A percentile compares a stretch with the other conserved stretches of the same genome.
Conservation (phyloP, 2,888 invertebrate genomes). For the Mesoligia furuncula region DNA sequence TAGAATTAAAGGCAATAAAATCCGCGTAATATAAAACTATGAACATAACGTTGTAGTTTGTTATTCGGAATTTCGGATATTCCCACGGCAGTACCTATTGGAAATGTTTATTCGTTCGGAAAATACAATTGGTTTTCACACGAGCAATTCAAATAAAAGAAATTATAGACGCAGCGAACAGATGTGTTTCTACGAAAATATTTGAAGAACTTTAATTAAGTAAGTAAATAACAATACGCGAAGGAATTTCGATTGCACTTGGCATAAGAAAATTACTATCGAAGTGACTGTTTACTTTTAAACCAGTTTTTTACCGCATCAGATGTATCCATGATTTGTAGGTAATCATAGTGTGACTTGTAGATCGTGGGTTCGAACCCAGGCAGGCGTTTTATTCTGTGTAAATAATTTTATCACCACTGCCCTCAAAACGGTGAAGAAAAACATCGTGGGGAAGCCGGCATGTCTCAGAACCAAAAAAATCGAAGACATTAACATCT, state of each 20-base stretch:
- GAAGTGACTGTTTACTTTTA: neutral
- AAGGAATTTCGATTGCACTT: conserved; percentile 20
- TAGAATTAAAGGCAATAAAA: conserved; percentile 18
- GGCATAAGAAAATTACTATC: conserved; percentile 3
- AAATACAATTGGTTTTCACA: conserved; percentile 21
- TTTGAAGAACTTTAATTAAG: conserved; percentile 19
- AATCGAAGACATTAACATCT: neutral
- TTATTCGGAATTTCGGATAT: conserved; percentile 12
- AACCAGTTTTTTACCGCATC: conserved; percentile 1
- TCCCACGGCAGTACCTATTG: conserved; percentile 1
- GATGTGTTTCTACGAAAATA: conserved; percentile 1
- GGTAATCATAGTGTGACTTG: neutral
- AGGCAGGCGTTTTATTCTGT: too few relatives aligned
- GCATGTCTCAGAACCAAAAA: neutral
- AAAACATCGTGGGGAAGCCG: neutral
- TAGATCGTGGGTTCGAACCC: too few relatives aligned
- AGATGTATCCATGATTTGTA: neutral
- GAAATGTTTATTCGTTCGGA: conserved; percentile 17
- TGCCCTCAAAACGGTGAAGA: too few relatives aligned
- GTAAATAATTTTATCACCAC: too few relatives aligned
- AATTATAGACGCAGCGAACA: neutral
- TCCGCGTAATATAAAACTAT: conserved; percentile 20
- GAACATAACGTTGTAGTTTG: neutral
- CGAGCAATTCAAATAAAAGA: conserved; percentile 6
- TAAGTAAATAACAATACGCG: conserved; percentile 1